phyloP scores from a whole-genome alignment of 2,888 invertebrate genomes.

The Pseudococcus viburni region DNA sequence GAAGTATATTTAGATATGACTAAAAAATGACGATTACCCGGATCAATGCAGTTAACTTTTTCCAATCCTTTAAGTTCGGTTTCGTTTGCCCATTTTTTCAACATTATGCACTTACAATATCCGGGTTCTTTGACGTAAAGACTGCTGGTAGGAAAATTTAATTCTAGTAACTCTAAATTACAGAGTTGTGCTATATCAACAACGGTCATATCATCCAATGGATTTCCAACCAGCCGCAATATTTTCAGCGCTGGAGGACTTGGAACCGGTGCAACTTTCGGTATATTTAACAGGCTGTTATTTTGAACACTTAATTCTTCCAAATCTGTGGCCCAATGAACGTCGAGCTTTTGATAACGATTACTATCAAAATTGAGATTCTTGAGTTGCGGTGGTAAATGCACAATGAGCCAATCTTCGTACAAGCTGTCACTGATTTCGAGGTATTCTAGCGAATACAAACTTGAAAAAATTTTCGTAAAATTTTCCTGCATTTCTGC shows the following conservation, averaged over 20 bases:
- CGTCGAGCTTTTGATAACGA: background rate
- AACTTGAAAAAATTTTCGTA: no score
- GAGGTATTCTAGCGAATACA: no score
- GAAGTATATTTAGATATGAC: no score
- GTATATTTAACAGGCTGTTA: background rate
- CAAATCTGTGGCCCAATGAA: background rate
- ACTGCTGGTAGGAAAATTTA: background rate
- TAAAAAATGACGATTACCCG: no score
- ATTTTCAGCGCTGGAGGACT: background rate
- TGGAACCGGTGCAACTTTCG: background rate
- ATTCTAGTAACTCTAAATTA: background rate
- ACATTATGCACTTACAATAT: background rate
- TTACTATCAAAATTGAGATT: background rate
- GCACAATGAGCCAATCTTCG: no score
- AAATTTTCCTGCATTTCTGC: no score
- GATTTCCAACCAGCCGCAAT: background rate
- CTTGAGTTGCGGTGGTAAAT: background rate
- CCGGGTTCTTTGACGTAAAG: background rate
- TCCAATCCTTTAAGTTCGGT: background rate
- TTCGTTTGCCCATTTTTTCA: background rate
- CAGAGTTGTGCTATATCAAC: background rate
- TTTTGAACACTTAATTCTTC: background rate
- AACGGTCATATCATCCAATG: background rate
- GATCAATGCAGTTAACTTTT: background rate
- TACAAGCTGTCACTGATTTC: no score